Conservation (phyloP, 2,888 invertebrate species). For the Lochmaea crataegi region DNA sequence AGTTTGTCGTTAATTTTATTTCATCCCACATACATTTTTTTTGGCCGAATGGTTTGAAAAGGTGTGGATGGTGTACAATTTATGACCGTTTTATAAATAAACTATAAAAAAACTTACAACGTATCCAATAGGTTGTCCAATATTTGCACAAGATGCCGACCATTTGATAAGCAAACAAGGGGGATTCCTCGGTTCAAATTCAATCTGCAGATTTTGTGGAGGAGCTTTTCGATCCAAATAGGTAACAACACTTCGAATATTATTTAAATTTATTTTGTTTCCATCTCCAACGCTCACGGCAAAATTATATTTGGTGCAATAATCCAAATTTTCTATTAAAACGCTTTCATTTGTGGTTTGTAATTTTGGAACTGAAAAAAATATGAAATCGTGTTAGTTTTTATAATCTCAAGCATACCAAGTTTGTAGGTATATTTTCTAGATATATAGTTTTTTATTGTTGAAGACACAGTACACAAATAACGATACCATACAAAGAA, state of each 20-base stretch:
- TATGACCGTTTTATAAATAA: too few relatives aligned
- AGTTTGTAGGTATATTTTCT: not conserved
- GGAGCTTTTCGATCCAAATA: conserved; percentile 49
- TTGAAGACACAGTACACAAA: too few relatives aligned
- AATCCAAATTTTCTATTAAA: conserved; percentile 52
- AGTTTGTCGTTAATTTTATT: too few relatives aligned
- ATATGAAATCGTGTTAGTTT: not conserved
- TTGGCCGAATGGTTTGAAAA: too few relatives aligned
- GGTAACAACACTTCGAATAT: conserved; percentile 54
- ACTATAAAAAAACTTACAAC: conserved; percentile 41
- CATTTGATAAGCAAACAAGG: conserved; percentile 57
- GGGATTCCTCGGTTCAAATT: conserved; percentile 51
- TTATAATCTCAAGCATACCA: not conserved
- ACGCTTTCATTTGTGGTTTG: conserved; percentile 51
- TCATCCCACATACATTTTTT: too few relatives aligned
- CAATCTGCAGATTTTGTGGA: conserved; percentile 54
- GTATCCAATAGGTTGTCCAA: conserved; percentile 54
- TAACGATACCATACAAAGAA: too few relatives aligned
- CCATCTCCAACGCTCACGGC: conserved; percentile 48
- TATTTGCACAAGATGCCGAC: conserved; percentile 57
- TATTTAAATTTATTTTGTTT: conserved; percentile 52
- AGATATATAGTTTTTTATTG: too few relatives aligned
- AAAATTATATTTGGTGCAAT: conserved; percentile 55
- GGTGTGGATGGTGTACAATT: too few relatives aligned
- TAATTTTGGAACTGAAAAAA: conserved; percentile 54